Base-by-base conservation (phyloP, 1,140 invertebrate species). In the Scaptomyza pallida region DNA sequence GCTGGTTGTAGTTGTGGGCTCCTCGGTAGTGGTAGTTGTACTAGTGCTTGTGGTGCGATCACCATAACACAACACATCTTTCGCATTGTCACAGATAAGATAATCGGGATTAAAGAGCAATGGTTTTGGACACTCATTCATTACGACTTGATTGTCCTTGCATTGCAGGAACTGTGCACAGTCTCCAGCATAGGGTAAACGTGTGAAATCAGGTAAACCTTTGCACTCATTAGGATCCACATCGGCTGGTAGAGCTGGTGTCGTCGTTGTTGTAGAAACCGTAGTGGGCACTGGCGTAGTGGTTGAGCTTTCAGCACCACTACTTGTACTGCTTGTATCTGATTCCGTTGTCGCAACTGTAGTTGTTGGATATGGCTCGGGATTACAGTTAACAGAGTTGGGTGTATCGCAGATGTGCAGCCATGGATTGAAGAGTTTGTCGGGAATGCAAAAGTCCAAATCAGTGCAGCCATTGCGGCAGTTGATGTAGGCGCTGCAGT, bases 391-490 rank as follows among this genome's bases (percentile, higher is more conserved):
- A 6, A 88, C 83, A 0, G 83, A 72, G 1, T 73, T 21, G 12
- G 82, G 83, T 10, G 83, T 89, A 50, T 88, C 83, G 55, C 83
- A 88, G 5, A 89, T 89, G 16, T 76, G 48, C 5, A 78, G 41
- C 45, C 51, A 30, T 0, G 40, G 10, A 33, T 88, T 88, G 5
- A 83, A 88, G 2, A 82, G 52, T 10, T 82, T 88, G 5, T 76
- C 78, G 13, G 75, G 51, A 26, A 72, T 80, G 17, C 82, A 88
- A 21, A 65, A 86, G 2, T 61, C 78, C 44, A 78, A 23, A 1
- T 62, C 47, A 0, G 77, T 81, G 60, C 82, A 88, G 10, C 81
- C 81, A 72, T 69, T 88, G 17, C 47, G 63, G 15, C 81, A 86
- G 1, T 10, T 57, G 9, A 86, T 23, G 19, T 86, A 86, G 0